phyloP scores from a whole-genome alignment of 1,140 invertebrate species.

The Scaptomyza pallida region DNA sequence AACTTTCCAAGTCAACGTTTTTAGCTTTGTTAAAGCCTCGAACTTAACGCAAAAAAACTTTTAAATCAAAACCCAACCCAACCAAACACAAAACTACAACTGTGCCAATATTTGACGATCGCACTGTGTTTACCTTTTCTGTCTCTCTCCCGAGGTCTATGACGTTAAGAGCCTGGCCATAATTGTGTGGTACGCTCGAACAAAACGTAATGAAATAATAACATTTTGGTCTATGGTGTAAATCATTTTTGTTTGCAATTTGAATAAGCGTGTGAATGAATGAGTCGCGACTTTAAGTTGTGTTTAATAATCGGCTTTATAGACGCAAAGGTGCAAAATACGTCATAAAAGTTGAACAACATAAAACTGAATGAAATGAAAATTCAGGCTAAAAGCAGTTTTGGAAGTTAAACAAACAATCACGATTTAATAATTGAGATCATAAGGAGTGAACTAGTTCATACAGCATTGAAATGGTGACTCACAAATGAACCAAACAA shows the following conservation, averaged over 20 bases:
- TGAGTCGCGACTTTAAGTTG: conserved; percentile 41
- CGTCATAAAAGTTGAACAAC: too few relatives aligned
- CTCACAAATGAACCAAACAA: not conserved
- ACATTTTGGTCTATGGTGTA: conserved; percentile 47
- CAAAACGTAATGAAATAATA: conserved; percentile 32
- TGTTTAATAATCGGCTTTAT: conserved; percentile 54
- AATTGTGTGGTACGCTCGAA: not conserved
- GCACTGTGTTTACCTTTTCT: conserved; percentile 14
- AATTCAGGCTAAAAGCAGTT: too few relatives aligned
- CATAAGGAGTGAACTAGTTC: too few relatives aligned
- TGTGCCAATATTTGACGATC: conserved; percentile 26
- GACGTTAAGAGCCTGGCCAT: conserved; percentile 3
- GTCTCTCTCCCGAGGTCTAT: not conserved
- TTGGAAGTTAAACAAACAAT: not conserved
- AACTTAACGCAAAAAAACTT: not conserved
- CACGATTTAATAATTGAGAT: too few relatives aligned
- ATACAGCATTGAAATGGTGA: not conserved
- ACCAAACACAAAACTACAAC: conserved; percentile 3
- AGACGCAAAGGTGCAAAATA: conserved; percentile 13
- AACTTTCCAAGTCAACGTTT: conserved; percentile 56
- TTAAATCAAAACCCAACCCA: conserved; percentile 1
- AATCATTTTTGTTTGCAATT: conserved; percentile 60
- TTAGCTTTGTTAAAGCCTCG: conserved; percentile 9
- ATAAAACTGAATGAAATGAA: conserved; percentile 5
- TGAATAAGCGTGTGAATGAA: conserved; percentile 65